phyloP scores from a whole-genome alignment of 2,113 vertebrate species.

The Neotoma lepida region DNA sequence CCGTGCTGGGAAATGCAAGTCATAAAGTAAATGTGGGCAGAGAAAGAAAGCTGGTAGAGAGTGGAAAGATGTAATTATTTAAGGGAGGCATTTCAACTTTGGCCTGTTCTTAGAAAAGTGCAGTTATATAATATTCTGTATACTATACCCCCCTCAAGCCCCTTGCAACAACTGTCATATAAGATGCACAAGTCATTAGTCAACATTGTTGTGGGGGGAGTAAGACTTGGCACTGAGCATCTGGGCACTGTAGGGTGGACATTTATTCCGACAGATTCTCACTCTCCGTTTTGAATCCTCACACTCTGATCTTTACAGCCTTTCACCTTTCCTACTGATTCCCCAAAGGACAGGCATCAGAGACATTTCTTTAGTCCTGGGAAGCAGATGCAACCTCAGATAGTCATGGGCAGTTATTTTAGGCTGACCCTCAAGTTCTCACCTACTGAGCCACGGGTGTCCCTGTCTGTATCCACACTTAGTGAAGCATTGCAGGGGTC shows the following conservation, averaged over 20 bases:
- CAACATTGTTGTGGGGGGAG: not conserved
- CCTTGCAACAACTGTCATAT: not conserved
- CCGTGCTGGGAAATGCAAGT: constrained; percentile 10
- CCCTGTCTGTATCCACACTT: not conserved
- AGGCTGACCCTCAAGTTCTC: not conserved
- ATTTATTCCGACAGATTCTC: constrained; percentile 32
- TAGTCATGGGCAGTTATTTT: not conserved
- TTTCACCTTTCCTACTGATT: not conserved
- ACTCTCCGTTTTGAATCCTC: not conserved
- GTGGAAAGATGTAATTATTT: constrained; percentile 29
- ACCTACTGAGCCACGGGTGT: not conserved
- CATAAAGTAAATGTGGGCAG: not conserved
- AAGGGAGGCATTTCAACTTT: constrained; percentile 2
- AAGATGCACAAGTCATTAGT: not conserved
- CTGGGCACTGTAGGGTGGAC: not conserved
- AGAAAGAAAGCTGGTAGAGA: not conserved
- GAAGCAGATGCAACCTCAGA: not conserved
- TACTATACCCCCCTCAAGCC: not conserved
- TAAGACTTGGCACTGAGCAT: not conserved
- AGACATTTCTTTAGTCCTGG: not conserved
- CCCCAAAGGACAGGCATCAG: not conserved
- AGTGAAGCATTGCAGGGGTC: not conserved
- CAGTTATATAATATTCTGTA: not conserved
- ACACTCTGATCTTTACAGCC: not conserved
- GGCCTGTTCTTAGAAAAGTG: not conserved